Base-by-base conservation (phyloP, 1,140 invertebrate genomes). In the Tribolium castaneum region DNA sequence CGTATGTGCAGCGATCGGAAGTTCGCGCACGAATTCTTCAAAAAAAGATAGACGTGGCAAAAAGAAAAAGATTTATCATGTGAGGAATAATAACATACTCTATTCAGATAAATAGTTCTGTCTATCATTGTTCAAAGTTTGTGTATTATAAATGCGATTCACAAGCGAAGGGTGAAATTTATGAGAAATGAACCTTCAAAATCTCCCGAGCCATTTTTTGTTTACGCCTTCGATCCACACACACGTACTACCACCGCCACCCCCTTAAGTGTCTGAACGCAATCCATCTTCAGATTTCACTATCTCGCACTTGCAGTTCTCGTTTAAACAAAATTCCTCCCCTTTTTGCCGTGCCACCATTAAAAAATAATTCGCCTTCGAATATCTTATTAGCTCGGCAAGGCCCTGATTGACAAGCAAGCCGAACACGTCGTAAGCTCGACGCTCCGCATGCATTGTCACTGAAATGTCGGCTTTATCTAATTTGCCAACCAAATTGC, bases 51-150 rank as follows among this genome's bases (percentile, higher is more conserved):
- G 19, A 12, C 54, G 22, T n/a, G 13, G 22, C n/a, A 66, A 35
- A 66, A 66, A 34, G 30, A 66, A 66, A 83, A 78, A 83, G 80
- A 81, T 83, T 83, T 83, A 83, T 83, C 81, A 82, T 82, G 80
- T 82, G 77, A 52, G 80, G 82, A 82, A 83, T 83, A 83, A 83
- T 83, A 83, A 83, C 81, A 80, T 82, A 83, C 81, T 83, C 81
- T 79, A 76, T 74, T 77, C 78, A 79, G 80, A 83, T 83, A 83
- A 83, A 83, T 84, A 83, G 82, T 84, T 84, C 82, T 84, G 83
- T 83, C 83, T 83, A 84, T 84, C 82, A 83, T 80, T 82, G 82
- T 81, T 80, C 78, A 82, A 83, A 83, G 80, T 84, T 84, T 82
- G 50, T 70, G 80, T 80, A 80, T 83, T 81, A 82, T 83, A 84